A percentile compares a stretch with the other conserved stretches of the same genome.
phyloP scores from a whole-genome alignment of 2,113 vertebrate species.

The Alligator mississippiensis region DNA sequence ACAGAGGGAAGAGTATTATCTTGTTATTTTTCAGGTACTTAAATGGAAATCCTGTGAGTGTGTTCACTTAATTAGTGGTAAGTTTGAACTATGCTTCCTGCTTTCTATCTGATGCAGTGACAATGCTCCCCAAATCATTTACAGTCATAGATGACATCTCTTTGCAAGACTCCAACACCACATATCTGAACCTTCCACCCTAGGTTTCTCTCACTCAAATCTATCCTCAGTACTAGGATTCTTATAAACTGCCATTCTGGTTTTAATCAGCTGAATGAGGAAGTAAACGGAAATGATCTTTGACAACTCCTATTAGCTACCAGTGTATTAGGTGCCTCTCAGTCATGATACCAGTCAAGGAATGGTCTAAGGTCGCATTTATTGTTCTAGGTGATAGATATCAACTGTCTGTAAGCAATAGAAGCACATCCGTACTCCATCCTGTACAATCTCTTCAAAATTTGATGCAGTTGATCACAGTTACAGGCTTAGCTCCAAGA shows the following conservation, averaged over 20 bases:
- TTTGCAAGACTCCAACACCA: no score
- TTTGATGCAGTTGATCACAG: not conserved
- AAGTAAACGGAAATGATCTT: no score
- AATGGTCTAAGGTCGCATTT: not conserved
- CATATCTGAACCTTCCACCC: not conserved
- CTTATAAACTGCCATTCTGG: no score
- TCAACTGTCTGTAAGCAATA: not conserved
- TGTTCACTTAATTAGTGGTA: not conserved
- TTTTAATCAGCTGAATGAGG: no score
- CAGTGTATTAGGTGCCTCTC: not conserved
- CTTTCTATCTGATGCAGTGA: not conserved
- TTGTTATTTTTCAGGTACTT: no score
- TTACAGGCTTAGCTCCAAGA: not conserved
- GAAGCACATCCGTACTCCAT: not conserved
- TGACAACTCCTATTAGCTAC: not conserved
- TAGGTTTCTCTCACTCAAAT: not conserved
- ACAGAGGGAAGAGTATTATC: no score
- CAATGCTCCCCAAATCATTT: not conserved
- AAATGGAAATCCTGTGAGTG: not conserved
- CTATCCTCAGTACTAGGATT: no score
- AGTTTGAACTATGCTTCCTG: not conserved
- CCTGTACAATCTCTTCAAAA: not conserved
- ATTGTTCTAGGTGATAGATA: not conserved
- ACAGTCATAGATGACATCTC: not conserved
- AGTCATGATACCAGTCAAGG: not conserved